Base-by-base conservation (phyloP, 2,888 invertebrate genomes). In the Macrophya alboannulata region DNA sequence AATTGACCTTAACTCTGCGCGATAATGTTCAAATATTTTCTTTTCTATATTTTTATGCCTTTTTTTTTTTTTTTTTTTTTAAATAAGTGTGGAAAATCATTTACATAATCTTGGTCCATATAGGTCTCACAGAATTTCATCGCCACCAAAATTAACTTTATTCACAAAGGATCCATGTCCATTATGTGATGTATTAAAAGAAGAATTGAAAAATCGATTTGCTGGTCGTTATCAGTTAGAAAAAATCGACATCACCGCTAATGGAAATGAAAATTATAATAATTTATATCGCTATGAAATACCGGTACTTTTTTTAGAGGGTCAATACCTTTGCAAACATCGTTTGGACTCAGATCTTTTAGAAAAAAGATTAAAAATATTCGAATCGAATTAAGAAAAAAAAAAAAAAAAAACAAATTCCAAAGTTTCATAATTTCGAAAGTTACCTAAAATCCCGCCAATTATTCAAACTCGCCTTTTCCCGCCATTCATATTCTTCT, bases 241-340 rank as follows among this genome's bases (percentile, higher is more conserved):
- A 92, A 96, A 96, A 93, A 95, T 98, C 81, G 96, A 97, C 93
- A 98, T 98, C 79, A 96, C 96, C 21, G 94, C 95, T 17, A 95
- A 95, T 91, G 96, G 96, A 90, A 98, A 98, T 93, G 91, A 97
- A 55, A 94, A 95, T 84, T 98, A 96, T 95, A 94, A 96, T 86
- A 95, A 96, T 86, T 94, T 97, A 74, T 98, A 98, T 91, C 95
- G 96, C 87, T 95, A 96, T 92, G 98, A 98, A 92, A 98, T 98
- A 91, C 98, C 98, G 68, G 98, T 98, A 10, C 94, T 98, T 88
- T 98, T 98, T 93, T 94, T 98, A 9, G 97, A 98, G 94, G 97
- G 97, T 6, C 95, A 96, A 89, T 98, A 95, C 94, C 94, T 98
- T 74, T 97, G 97, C 92, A 97, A 96, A 95, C 97, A 97, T 92